Base-by-base conservation (phyloP, 1,140 invertebrate species). In the Zaprionus nigranus region DNA sequence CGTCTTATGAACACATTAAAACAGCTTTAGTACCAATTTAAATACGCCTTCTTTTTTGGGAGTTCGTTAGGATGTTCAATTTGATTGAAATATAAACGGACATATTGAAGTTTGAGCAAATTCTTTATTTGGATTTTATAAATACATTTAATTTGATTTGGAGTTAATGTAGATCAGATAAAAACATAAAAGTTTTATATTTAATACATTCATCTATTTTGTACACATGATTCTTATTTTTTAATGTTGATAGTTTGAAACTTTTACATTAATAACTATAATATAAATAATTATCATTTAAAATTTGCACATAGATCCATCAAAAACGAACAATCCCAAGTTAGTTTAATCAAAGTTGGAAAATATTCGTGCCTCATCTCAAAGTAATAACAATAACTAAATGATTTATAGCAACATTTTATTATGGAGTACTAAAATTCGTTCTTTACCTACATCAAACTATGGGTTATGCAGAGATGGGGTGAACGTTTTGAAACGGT, bases 11-110 rank as follows among this genome's bases (percentile, higher is more conserved):
- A 12, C 36, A 46, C 7, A 68, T 74, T 68, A 61, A 46, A 68
- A 5, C 36, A 68, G 58, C 65, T 61, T 49, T 38, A 22, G 15
- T 57, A 70, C 53, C 66, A 58, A 69, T 15, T 62, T 15, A 9
- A 51, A 22, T 22, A 5, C 2, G 20, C 0, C 22, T 51, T 22
- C 12, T 22, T 51, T 24, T 20, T 4, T 49, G 20, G 15, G 38
- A n/a, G 38, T 15, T 40, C 2, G 13, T 3, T 30, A 9, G 17
- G n/a, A 17, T 9, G 9, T 9, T 34, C 2, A 13, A 40, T n/a
- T 40, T 15, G 12, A 40, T n/a, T n/a, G 1, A n/a, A 2, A 40
- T n/a, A 6, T 40, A 40, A 30, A 2, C 28, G 6, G 6, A 4
- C 15, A 40, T 30, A 30, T 30, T 9, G 7, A 30, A 9, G 5